Evolutionary conservation across 2,797 vertebrate species (phyloP).

Genomic region (Kryptopterus vitreolus): DNA sequence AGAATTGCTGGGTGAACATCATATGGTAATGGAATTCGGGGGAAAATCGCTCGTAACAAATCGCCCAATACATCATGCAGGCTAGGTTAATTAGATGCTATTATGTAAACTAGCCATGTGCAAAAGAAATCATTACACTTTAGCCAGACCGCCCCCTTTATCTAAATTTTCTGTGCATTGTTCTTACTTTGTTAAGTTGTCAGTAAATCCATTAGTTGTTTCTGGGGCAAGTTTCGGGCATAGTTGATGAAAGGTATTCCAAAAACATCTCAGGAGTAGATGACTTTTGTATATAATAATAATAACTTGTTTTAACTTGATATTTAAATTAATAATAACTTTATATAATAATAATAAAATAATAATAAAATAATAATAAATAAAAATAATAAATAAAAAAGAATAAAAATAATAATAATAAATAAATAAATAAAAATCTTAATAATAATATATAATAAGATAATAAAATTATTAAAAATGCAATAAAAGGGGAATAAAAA

Average conservation of each 20-base stretch:
- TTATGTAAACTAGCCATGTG: slow-evolving; percentile 68
- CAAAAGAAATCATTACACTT: slow-evolving; percentile 61
- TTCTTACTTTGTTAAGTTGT: slow-evolving; percentile 58
- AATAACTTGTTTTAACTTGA: too few relatives aligned
- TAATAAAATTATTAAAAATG: too few relatives aligned
- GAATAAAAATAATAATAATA: too few relatives aligned
- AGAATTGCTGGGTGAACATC: slow-evolving; percentile 61
- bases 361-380: too few relatives aligned
- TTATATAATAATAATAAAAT: too few relatives aligned
- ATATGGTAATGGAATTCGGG: slow-evolving; percentile 59
- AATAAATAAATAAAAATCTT: too few relatives aligned
- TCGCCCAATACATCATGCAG: slow-evolving; percentile 64
- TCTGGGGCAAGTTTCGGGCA: slow-evolving; percentile 37
- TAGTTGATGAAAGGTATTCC: slow-evolving; percentile 30
- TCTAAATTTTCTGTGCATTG: slow-evolving; percentile 55
- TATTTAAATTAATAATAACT: too few relatives aligned
- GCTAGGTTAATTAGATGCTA: slow-evolving; percentile 66
- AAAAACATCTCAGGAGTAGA: slow-evolving; percentile 41
- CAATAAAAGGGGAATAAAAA: too few relatives aligned
- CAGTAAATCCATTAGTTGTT: slow-evolving; percentile 49
- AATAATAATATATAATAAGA: too few relatives aligned
- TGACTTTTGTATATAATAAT: too few relatives aligned
- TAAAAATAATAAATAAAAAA: too few relatives aligned
- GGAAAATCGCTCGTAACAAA: slow-evolving; percentile 62
- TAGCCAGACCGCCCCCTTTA: slow-evolving; percentile 50